phyloP scores from a whole-genome alignment of 2,113 vertebrate genomes.

The Indicator indicator region DNA sequence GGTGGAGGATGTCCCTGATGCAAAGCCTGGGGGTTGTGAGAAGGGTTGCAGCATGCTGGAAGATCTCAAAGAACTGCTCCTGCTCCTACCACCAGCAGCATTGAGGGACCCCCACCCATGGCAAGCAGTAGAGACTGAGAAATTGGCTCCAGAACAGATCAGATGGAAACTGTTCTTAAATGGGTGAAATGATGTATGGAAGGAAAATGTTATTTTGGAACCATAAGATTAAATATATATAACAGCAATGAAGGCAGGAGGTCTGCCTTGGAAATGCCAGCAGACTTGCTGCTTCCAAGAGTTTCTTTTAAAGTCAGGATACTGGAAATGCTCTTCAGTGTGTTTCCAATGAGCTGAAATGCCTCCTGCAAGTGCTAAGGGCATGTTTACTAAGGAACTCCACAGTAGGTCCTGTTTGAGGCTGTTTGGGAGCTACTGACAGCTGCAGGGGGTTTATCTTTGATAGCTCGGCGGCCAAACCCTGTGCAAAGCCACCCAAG shows the following conservation, averaged over 20 bases:
- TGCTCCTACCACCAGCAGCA: not conserved
- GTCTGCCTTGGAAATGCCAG: slow-evolving; percentile 13
- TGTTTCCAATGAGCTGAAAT: slow-evolving; percentile 5
- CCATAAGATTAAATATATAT: not conserved
- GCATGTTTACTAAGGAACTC: not conserved
- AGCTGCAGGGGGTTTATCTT: not conserved
- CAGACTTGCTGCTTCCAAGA: slow-evolving; percentile 5
- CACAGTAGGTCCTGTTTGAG: not conserved
- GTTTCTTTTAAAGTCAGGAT: slow-evolving; percentile 37
- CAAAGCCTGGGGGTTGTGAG: not conserved
- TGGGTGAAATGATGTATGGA: not conserved
- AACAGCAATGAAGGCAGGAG: not conserved
- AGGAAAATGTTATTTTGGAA: slow-evolving; percentile 39
- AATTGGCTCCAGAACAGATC: not conserved
- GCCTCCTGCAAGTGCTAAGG: not conserved
- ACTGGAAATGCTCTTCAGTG: not conserved
- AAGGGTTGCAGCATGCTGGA: rapidly evolving
- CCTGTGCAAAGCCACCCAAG: not conserved
- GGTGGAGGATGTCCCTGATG: rapidly evolving
- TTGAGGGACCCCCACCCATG: not conserved
- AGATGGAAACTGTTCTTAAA: not conserved
- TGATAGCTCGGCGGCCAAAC: rapidly evolving
- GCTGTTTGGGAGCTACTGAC: not conserved
- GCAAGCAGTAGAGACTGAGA: not conserved
- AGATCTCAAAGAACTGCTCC: not conserved